Evolutionary conservation across 2,888 invertebrate species (phyloP).

Genomic region (Synergus laeviventris): DNA sequence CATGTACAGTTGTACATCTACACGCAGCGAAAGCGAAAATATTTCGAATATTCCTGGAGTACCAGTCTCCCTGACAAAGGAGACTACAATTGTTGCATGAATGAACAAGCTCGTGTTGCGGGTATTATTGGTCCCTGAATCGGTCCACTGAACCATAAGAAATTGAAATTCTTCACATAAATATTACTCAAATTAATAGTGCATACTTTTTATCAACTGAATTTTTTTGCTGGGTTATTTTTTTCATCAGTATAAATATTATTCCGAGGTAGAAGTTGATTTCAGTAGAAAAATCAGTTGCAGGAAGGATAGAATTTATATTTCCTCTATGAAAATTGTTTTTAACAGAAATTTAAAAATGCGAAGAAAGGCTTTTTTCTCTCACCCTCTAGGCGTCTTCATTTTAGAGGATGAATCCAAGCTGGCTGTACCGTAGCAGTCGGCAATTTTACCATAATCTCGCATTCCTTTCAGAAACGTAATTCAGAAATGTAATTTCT

Average conservation of each 20-base stretch:
- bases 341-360: constrained; percentile 13
- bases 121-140: constrained; percentile 16
- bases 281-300: neutral
- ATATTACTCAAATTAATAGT: neutral
- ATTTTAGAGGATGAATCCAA: constrained; percentile 21
- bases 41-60: constrained; percentile 47
- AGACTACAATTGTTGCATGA: constrained; percentile 45
- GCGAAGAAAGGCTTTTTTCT: neutral
- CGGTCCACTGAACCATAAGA: constrained; percentile 13
- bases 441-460: constrained; percentile 29
- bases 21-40: constrained; percentile 50
- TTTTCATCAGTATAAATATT: neutral
- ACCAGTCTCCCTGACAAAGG: constrained; percentile 40
- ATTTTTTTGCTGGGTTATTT: neutral
- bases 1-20: constrained; percentile 44
- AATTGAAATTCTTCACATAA: constrained; percentile 10
- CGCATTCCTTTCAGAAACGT: constrained; percentile 30
- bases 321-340: neutral
- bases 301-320: neutral
- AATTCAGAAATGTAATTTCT: constrained; percentile 34
- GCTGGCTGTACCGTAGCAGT: constrained; percentile 24
- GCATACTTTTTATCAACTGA: no score
- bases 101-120: constrained; percentile 36
- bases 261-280: neutral
- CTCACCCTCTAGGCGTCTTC: neutral